A percentile compares a stretch with the other conserved stretches of the same genome.
Evolutionary conservation across 1,140 invertebrate species (phyloP).

Genomic region (Lepidurus couesii): DNA sequence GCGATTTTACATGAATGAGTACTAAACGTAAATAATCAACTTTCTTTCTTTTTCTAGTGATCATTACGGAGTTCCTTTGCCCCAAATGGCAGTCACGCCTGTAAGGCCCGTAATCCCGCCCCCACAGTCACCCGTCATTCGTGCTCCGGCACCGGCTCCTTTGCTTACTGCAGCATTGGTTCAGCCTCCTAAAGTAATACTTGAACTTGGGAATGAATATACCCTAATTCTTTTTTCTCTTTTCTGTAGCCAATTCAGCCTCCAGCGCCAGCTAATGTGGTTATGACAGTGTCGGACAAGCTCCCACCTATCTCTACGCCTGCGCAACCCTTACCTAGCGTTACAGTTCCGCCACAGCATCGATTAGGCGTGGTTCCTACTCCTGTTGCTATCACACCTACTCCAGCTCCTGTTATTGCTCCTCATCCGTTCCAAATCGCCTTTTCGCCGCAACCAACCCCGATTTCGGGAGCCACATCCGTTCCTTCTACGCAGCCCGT

Average conservation of each 20-base stretch:
- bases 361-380: constrained; percentile 46
- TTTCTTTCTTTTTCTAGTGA: background rate
- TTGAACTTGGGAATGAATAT: too few relatives aligned
- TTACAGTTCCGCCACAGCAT: constrained; percentile 69
- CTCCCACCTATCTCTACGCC: constrained; percentile 54
- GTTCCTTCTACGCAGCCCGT: constrained; percentile 37
- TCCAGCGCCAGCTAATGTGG: constrained; percentile 63
- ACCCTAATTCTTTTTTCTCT: too few relatives aligned
- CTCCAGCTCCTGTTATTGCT: constrained; percentile 28
- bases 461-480: constrained; percentile 16
- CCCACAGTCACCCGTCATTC: background rate
- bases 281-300: constrained; percentile 70
- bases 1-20: too few relatives aligned
- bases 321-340: constrained; percentile 57
- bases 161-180: constrained; percentile 32
- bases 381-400: background rate
- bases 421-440: constrained; percentile 66
- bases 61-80: background rate
- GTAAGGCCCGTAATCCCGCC: constrained; percentile 16
- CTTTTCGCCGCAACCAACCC: constrained; percentile 48
- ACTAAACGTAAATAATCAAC: too few relatives aligned
- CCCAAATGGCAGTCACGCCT: constrained; percentile 30
- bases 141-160: constrained; percentile 35
- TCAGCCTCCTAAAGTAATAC: constrained; percentile 30
- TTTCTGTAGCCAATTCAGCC: constrained; percentile 33